Evolutionary conservation across 2,888 invertebrate species (phyloP).

Genomic region (Drosophila nigricruria): DNA sequence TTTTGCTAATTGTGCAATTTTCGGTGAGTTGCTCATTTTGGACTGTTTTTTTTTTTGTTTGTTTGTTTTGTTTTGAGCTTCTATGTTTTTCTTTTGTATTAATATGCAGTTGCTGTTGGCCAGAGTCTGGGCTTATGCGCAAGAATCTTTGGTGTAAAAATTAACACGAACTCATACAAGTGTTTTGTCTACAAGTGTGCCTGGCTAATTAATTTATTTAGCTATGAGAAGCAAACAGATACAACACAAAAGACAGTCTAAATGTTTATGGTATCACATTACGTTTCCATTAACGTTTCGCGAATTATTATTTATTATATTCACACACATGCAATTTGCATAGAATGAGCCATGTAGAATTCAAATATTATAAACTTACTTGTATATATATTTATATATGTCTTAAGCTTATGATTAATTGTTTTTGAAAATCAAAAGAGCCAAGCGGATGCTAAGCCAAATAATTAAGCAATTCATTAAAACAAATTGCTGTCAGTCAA

Average conservation of each 20-base stretch:
- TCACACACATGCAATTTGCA: slow-evolving; percentile 59
- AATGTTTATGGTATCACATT: slow-evolving; percentile 75
- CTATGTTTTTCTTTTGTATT: slow-evolving; percentile 18
- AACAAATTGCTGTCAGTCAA: slow-evolving; percentile 21
- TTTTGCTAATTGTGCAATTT: slow-evolving; percentile 77
- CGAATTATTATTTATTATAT: slow-evolving; percentile 33
- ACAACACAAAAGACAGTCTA: slow-evolving; percentile 48
- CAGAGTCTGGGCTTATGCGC: slow-evolving; percentile 44
- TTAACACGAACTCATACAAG: slow-evolving; percentile 67
- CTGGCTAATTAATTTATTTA: slow-evolving; percentile 76
- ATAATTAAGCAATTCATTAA: slow-evolving; percentile 51
- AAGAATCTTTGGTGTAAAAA: slow-evolving; percentile 74
- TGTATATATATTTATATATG: not conserved
- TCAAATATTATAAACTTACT: not conserved
- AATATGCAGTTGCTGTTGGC: slow-evolving; percentile 29
- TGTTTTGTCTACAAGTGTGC: slow-evolving; percentile 47
- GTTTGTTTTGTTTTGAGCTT: not conserved
- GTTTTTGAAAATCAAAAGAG: slow-evolving; percentile 44
- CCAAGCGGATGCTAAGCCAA: slow-evolving; percentile 44
- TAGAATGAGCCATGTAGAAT: slow-evolving; percentile 56
- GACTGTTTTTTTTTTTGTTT: slow-evolving; percentile 18
- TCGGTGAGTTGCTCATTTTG: slow-evolving; percentile 65
- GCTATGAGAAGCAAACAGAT: slow-evolving; percentile 55
- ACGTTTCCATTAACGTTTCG: slow-evolving; percentile 51
- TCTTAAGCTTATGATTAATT: slow-evolving; percentile 65